Evolutionary conservation across 2,113 vertebrate genomes (phyloP), one percentile per base, ranked within the genome.

Genomic region (Catharus fuscescens): DNA sequence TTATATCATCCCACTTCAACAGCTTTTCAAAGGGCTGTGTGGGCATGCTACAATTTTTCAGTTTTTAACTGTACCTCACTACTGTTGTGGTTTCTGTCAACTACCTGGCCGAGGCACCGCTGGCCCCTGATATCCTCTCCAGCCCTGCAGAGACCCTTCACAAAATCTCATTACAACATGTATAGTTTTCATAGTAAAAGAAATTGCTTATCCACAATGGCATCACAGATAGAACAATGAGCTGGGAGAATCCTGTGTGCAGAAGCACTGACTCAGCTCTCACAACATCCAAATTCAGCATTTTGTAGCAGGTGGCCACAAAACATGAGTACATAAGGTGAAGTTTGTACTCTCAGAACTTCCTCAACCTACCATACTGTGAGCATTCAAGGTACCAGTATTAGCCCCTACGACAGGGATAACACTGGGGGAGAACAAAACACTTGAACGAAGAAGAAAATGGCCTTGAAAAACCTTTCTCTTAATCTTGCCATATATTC

Each of bases 11-110:
- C 71, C 50, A 45, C 66, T 88, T 90, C 40, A 85, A 56, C 45
- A 88, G 90, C 45, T 85, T 95, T 88, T 61, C 62, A 57, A 76
- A 88, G 57, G 54, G 74, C 71, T 88, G 66, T 66, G 92, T 93
- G 71, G 86, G 85, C 82, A 88, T 6, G 10, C 45, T 65, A 70
- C 79, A 86, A 32, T 88, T 82, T 38, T 18, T 57, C 81, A 61
- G 42, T 90, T 91, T 72, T 69, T 38, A 79, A 57, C 71, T 76
- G 18, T n/a, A 10, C 91, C 73, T 91, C 85, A 69, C 70, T 40
- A 15, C 62, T 69, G 45, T 45, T 92, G 32, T 23, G 12, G 59
- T 26, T 90, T 69, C 50, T 45, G 40, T 10, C 12, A 89, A 47
- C 32, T 34, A 62, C 24, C 61, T 92, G 74, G 45, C 82, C 65